Evolutionary conservation across 2,113 vertebrate species (phyloP), one percentile per base, ranked within the genome.

Genomic region (Cariama cristata): DNA sequence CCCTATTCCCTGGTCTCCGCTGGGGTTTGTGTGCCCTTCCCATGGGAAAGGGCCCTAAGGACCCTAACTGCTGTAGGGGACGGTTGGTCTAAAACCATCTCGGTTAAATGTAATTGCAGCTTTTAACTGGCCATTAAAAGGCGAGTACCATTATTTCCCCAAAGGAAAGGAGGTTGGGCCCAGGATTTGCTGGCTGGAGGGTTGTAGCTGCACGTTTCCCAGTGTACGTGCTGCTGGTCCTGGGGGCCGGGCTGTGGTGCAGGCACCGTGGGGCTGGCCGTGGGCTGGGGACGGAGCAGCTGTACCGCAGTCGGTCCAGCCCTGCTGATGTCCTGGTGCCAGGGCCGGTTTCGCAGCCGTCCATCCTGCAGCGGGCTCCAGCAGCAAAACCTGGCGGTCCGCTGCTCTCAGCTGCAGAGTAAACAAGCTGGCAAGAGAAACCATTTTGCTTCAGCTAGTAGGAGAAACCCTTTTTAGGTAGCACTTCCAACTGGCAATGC

Each of bases 371-470:
- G 74, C 4, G 1, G 82, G 79, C 88, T 95, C 92, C 96, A 92
- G 93, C 95, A 95, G 95, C 93, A 94, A 83, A 92, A 94, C 96
- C 97, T 97, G 96, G 97, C 90, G 21, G 81, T 69, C 72, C 14
- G 5, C 93, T 90, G 97, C 92, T 90, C 95, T 97, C 96, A 97
- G 96, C 97, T 97, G 97, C 96, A 95, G 92, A 95, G 95, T 95
- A 97, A 97, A 97, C 96, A 97, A 96, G 95, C 96, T 95, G 97
- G 97, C 96, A 97, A 95, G 96, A 95, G 97, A 97, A 97, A 97
- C 97, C 96, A 97, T 97, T 97, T 97, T 97, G 97, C 95, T 95
- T 97, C 95, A 97, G 97, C 97, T 97, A 71, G 95, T 69, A 96
- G 96, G 97, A 97, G 94, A 97, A 97, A 96, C 97, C 97, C 92